Conservation (phyloP, 35 echinoderm and acorn worm genomes). For the Hemicentrotus pulcherrimus region DNA sequence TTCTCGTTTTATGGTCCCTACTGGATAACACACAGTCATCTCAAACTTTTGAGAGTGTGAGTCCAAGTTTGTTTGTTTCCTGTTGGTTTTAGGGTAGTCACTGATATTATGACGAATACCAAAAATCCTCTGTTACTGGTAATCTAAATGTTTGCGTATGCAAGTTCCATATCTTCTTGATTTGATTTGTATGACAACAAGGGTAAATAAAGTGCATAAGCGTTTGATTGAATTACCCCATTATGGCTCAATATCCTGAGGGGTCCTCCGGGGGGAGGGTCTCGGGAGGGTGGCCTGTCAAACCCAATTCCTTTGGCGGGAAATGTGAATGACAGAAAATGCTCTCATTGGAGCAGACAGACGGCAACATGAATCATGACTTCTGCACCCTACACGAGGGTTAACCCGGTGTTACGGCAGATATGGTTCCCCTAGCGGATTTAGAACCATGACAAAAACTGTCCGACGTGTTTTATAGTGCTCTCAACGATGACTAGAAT, state of each 20-base stretch:
- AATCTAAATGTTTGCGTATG: neutral
- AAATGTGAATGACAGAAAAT: neutral
- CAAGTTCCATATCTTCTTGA: neutral
- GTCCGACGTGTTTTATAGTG: too few species aligned
- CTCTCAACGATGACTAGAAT: too few species aligned
- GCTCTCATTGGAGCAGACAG: neutral
- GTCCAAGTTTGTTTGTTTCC: neutral
- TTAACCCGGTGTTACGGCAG: neutral
- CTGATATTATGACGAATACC: neutral
- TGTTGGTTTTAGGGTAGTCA: neutral
- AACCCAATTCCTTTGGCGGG: neutral
- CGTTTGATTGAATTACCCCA: constrained; percentile 3
- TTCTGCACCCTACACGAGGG: neutral
- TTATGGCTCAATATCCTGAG: neutral
- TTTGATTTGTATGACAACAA: constrained; percentile 13
- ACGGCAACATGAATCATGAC: neutral
- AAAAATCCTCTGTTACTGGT: neutral
- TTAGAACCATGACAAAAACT: neutral
- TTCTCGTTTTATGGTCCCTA: neutral
- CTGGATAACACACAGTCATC: neutral
- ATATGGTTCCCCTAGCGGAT: neutral
- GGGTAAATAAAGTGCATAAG: neutral
- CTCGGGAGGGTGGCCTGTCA: neutral
- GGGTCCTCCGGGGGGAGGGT: neutral
- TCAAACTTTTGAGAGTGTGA: neutral